Conservation (phyloP, 2,797 vertebrate species). For the Gallinago stenura region DNA sequence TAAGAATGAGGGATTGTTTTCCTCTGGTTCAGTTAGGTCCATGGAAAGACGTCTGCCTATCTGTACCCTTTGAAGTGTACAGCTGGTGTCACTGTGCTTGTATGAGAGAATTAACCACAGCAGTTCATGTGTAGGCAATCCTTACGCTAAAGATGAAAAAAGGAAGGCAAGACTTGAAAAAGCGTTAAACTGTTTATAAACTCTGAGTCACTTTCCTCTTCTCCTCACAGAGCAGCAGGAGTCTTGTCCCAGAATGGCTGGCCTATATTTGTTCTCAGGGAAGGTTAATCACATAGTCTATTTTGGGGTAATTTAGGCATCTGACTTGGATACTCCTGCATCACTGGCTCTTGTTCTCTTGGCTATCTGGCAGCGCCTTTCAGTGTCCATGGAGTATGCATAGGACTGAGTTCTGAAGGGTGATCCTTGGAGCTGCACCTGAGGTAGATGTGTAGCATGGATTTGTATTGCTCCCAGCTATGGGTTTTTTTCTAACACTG, state of each 20-base stretch:
- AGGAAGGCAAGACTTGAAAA: conserved; percentile 17
- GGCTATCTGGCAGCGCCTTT: neutral
- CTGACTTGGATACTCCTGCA: neutral
- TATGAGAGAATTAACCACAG: neutral
- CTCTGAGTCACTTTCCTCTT: conserved; percentile 56
- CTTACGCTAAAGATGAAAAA: conserved; percentile 21
- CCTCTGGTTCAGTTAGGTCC: neutral
- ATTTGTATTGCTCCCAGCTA: neutral
- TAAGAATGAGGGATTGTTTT: neutral
- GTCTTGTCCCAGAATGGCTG: conserved; percentile 57
- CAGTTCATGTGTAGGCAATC: conserved; percentile 36
- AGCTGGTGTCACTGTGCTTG: neutral
- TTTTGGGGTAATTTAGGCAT: conserved; percentile 35
- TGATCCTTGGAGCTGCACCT: neutral
- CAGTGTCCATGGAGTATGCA: neutral
- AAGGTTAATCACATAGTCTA: conserved; percentile 38
- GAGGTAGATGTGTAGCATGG: neutral
- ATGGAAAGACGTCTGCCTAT: neutral
- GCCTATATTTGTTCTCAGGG: conserved; percentile 42
- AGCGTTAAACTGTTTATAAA: conserved; percentile 51
- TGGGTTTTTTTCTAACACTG: neutral
- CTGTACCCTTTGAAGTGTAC: neutral
- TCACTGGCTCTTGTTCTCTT: neutral
- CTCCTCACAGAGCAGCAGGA: conserved; percentile 38
- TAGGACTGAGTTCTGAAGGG: neutral